Evolutionary conservation across 1,140 invertebrate genomes (phyloP), one percentile per base, ranked within the genome.

Genomic region (Lethrus apterus): DNA sequence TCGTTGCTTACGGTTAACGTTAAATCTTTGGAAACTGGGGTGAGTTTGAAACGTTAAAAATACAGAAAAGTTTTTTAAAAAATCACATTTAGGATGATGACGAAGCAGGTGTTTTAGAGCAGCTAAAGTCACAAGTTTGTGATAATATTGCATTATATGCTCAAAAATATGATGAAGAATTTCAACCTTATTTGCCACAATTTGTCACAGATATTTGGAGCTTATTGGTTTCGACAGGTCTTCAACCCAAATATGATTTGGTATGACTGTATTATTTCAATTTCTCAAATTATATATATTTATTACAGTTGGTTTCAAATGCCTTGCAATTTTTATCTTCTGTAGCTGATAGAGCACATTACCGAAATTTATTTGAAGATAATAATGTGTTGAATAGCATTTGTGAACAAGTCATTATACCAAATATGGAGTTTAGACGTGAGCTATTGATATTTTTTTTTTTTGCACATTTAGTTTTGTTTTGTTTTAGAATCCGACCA

Each of bases 81-180:
- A 26, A 26, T 7, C 23, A 26, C 23, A n/a, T 55, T 43, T 60
- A 86, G 70, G 84, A 88, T 56, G 86, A 90, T 49, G 89, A 93
- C 56, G 91, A 94, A 60, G 77, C 91, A 1, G 92, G 92, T 9
- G 70, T 96, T 1, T 71, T 96, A 53, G 93, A 97, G 66, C 83
- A 93, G 58, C 72, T 97, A 2, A 87, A 91, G 54, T 91, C 92
- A 0, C 92, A 98, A 73, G 85, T 98, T 11, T 98, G 94, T 69
- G 92, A 96, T 62, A 97, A 96, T 64, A 81, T 95, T 10, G 79
- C 86, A 1, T 71, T 99, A 19, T 99, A 97, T 70, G 94, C 94
- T 1, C 84, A 93, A 54, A 98, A 98, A 65, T 99, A 98, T 62
- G 91, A 95, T 66, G 95, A 98, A 70, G 95, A 98, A 63, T 98